These are phyloP conservation scores for Desmophyllum pertusum DNA, from an alignment of 92 coral and sea anemone species.

Conservation along the genomic window DNA sequence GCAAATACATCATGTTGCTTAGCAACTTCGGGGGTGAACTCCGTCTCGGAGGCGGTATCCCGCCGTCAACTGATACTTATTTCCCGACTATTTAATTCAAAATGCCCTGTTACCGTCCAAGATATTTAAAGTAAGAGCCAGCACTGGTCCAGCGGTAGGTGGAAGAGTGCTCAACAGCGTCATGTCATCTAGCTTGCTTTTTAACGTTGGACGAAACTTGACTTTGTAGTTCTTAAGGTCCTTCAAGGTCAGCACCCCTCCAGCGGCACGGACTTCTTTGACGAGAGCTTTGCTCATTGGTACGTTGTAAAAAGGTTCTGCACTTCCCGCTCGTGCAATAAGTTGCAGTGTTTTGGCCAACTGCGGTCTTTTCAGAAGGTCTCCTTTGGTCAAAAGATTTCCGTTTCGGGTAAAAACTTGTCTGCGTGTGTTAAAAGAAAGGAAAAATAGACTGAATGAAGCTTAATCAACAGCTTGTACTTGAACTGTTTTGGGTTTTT, in stretches of 20 bases:
- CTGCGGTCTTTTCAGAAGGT: constrained; percentile 77
- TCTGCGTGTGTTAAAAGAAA: constrained; percentile 33
- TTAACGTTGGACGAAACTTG: constrained; percentile 72
- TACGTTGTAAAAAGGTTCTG: constrained; percentile 87
- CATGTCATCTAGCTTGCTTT: constrained; percentile 71
- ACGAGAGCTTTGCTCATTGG: constrained; percentile 75
- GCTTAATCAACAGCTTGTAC: neutral
- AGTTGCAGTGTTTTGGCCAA: constrained; percentile 79
- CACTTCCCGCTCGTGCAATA: constrained; percentile 84
- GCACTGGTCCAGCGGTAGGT: constrained; percentile 97
- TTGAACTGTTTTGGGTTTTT: neutral
- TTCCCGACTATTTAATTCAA: too few species aligned
- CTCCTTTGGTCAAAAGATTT: constrained; percentile 84
- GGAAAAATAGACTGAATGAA: too few species aligned
- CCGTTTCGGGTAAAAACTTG: constrained; percentile 76
- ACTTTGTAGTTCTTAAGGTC: constrained; percentile 90
- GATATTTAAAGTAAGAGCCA: constrained; percentile 83
- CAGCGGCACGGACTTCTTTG: constrained; percentile 81
- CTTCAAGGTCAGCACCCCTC: constrained; percentile 77
- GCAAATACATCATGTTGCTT: too few species aligned
- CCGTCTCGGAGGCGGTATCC: too few species aligned
- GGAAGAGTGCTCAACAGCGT: constrained; percentile 86
- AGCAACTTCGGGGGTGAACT: too few species aligned
- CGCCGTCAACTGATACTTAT: neutral
- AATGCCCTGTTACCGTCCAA: constrained; percentile 84